Evolutionary conservation across 2,888 invertebrate species (phyloP).

Genomic region (Diaprepes abbreviatus): DNA sequence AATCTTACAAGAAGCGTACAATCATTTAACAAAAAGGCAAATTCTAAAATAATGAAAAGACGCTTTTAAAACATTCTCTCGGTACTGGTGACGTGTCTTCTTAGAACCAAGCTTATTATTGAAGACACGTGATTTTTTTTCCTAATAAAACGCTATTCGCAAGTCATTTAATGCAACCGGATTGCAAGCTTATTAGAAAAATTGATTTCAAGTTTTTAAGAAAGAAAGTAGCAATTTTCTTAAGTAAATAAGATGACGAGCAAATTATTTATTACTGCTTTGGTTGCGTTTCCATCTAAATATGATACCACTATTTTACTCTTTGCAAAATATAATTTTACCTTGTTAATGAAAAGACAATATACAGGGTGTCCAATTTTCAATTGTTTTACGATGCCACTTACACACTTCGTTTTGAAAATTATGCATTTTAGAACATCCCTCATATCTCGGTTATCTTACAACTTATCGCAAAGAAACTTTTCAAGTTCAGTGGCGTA

Average conservation of each 20-base stretch:
- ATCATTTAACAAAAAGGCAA: constrained; percentile 1
- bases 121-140: neutral
- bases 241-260: constrained; percentile 6
- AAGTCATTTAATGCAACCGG: constrained; percentile 15
- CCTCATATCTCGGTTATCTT: no score
- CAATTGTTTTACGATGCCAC: no score
- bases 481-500: no score
- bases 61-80: constrained; percentile 12
- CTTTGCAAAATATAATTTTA: no score
- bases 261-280: neutral
- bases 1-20: neutral
- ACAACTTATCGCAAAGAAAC: no score
- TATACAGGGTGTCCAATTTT: no score
- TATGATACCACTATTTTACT: no score
- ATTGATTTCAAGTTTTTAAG: constrained; percentile 16
- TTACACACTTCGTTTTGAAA: no score
- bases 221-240: neutral
- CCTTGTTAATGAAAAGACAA: no score
- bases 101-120: constrained; percentile 14
- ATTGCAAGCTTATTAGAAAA: constrained; percentile 24
- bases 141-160: constrained; percentile 4
- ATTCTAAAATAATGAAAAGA: constrained; percentile 24
- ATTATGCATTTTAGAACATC: no score
- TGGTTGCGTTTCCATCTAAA: no score
- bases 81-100: neutral